Conservation (phyloP, 1,140 invertebrate species). For the Drosophila mayri region DNA sequence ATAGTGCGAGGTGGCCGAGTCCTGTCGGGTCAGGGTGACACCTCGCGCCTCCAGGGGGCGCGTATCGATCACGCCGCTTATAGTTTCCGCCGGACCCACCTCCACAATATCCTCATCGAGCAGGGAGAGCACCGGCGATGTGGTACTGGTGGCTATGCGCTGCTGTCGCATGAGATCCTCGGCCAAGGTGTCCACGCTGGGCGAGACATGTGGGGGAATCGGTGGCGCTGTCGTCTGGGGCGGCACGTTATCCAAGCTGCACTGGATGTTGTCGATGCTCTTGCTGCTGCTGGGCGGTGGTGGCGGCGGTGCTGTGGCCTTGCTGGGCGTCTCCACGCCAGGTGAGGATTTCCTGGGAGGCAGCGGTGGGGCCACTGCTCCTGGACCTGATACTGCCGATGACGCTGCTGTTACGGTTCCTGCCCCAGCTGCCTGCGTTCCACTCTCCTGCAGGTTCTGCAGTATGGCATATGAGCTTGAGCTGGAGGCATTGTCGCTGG, state of each 20-base stretch:
- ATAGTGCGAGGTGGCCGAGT: slow-evolving; percentile 69
- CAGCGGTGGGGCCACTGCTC: slow-evolving; percentile 82
- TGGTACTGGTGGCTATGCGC: slow-evolving; percentile 62
- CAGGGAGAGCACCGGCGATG: slow-evolving; percentile 69
- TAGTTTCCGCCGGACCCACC: slow-evolving; percentile 88
- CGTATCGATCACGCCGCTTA: slow-evolving; percentile 88
- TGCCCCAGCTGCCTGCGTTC: slow-evolving; percentile 5
- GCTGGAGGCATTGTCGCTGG: slow-evolving; percentile 58
- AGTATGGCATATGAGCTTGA: slow-evolving; percentile 81
- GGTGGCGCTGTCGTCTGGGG: slow-evolving; percentile 83
- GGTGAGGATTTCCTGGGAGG: slow-evolving; percentile 89
- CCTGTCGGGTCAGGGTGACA: slow-evolving; percentile 41
- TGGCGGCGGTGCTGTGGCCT: slow-evolving; percentile 36
- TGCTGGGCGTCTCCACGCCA: slow-evolving; percentile 82
- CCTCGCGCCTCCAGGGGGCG: slow-evolving; percentile 84
- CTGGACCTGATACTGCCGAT: neutral
- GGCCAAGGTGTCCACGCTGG: slow-evolving; percentile 67
- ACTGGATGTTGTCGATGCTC: slow-evolving; percentile 75
- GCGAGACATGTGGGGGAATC: slow-evolving; percentile 78
- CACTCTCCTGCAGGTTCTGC: slow-evolving; percentile 73
- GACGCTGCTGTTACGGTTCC: slow-evolving; percentile 2
- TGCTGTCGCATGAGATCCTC: slow-evolving; percentile 77
- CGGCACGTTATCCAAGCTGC: slow-evolving; percentile 78
- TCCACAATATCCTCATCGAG: slow-evolving; percentile 86
- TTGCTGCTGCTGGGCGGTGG: slow-evolving; percentile 60